Evolutionary conservation across 1,140 invertebrate species (phyloP).

Genomic region (Macrotrachela quadricornifera): DNA sequence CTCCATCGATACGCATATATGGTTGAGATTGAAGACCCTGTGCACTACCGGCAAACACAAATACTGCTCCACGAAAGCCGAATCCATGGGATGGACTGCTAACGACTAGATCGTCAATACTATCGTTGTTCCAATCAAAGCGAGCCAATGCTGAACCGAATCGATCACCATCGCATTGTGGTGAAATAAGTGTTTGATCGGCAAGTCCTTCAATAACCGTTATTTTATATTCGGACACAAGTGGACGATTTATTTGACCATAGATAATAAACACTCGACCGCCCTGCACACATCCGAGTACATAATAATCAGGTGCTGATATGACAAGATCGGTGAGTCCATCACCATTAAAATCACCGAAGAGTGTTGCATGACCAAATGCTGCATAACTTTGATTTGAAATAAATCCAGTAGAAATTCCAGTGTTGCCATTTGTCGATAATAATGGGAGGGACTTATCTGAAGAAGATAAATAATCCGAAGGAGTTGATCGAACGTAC

Average conservation of each 20-base stretch:
- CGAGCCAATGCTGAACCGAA: constrained; percentile 9
- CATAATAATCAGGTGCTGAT: constrained; percentile 1
- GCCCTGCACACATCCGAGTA: background rate
- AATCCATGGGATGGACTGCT: constrained; percentile 16
- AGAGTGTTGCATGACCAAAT: background rate
- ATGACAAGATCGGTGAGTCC: constrained; percentile 2
- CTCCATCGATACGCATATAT: no score
- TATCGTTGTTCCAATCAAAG: constrained; percentile 16
- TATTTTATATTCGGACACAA: background rate
- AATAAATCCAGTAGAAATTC: no score
- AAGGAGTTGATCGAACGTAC: no score
- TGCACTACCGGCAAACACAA: background rate
- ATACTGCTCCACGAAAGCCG: background rate
- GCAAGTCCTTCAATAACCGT: background rate
- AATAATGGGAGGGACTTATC: no score
- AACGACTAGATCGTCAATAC: constrained; percentile 16
- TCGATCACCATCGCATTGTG: background rate
- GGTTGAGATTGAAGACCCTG: no score
- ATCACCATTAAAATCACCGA: background rate
- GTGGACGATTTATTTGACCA: background rate
- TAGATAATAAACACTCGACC: background rate
- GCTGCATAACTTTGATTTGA: constrained; percentile 3
- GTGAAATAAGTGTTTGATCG: background rate
- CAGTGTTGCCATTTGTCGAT: no score
- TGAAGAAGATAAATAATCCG: no score